Evolutionary conservation across 2,888 invertebrate genomes (phyloP).

Genomic region (Lagria hirta): DNA sequence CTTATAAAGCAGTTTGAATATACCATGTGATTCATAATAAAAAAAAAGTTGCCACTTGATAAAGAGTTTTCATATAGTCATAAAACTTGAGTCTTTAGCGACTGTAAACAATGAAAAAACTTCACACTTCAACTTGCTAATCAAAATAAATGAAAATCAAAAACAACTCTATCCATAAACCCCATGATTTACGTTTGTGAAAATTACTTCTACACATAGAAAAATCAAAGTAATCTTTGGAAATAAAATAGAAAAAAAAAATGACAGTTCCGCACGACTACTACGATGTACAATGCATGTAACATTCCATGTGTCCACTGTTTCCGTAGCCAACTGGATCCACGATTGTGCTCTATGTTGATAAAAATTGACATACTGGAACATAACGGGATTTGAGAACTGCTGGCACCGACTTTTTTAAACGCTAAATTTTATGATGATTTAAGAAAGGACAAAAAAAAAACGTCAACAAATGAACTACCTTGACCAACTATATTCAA

Average conservation of each 20-base stretch:
- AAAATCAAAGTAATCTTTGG: too few relatives aligned
- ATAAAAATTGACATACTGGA: constrained; percentile 29
- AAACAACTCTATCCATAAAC: constrained; percentile 16
- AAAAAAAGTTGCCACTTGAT: too few relatives aligned
- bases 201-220: constrained; percentile 23
- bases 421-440: constrained; percentile 16
- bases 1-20: too few relatives aligned
- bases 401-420: constrained; percentile 17
- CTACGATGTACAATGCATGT: constrained; percentile 21
- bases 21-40: too few relatives aligned
- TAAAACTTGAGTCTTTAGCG: too few relatives aligned
- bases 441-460: constrained; percentile 8
- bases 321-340: constrained; percentile 22
- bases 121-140: too few relatives aligned
- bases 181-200: constrained; percentile 22
- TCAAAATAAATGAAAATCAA: too few relatives aligned
- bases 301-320: constrained; percentile 28
- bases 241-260: too few relatives aligned
- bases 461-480: constrained; percentile 14
- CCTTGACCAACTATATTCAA: constrained; percentile 22
- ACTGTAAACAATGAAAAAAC: too few relatives aligned
- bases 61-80: too few relatives aligned
- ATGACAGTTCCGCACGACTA: constrained; percentile 24
- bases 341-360: constrained; percentile 27
- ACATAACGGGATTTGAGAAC: constrained; percentile 24